Conservation (phyloP, 2,797 vertebrate species). For the Alca torda region DNA sequence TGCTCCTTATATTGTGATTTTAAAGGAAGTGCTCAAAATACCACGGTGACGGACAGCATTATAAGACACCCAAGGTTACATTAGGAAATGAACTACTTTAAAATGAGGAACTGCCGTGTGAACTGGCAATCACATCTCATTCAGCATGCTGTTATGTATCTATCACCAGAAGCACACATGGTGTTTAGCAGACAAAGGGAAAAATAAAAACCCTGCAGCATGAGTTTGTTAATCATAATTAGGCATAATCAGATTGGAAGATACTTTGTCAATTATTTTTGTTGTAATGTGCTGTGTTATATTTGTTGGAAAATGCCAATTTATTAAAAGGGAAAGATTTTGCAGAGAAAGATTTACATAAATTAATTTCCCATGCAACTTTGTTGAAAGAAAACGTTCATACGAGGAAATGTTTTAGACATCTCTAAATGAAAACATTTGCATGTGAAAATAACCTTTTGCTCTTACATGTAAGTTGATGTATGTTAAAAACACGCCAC, state of each 20-base stretch:
- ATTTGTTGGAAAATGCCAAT: background rate
- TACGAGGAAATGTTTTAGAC: background rate
- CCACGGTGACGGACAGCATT: background rate
- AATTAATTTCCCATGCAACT: background rate
- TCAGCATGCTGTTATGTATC: constrained; percentile 24
- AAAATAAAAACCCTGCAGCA: background rate
- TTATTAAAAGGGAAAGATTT: constrained; percentile 5
- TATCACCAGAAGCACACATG: background rate
- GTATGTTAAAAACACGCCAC: background rate
- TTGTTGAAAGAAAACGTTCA: background rate
- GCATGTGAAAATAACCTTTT: background rate
- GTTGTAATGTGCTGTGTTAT: background rate
- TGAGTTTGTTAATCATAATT: constrained; percentile 11
- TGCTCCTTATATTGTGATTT: constrained; percentile 3
- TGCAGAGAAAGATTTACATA: background rate
- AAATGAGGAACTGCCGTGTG: background rate
- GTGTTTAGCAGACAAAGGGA: constrained; percentile 1
- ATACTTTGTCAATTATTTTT: constrained; percentile 11
- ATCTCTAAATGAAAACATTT: constrained; percentile 10
- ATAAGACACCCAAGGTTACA: background rate
- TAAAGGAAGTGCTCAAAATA: background rate
- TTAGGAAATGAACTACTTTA: background rate
- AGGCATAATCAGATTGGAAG: constrained; percentile 5
- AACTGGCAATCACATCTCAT: background rate
- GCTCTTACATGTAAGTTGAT: background rate